phyloP scores from a whole-genome alignment of 2,113 vertebrate species.

The Labeo rohita region DNA sequence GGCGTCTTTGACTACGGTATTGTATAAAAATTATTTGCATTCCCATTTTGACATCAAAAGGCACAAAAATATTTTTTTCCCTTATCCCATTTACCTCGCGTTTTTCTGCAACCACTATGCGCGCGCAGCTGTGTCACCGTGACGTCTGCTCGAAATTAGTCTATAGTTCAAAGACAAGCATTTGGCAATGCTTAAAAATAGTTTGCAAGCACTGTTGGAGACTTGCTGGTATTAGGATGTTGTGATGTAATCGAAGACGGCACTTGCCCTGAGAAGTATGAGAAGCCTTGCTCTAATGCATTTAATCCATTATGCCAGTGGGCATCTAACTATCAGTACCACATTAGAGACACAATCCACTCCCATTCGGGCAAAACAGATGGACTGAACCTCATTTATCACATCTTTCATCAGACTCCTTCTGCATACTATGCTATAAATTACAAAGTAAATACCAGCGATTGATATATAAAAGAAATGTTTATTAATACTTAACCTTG shows the following conservation, averaged over 20 bases:
- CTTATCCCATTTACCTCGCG: too few species aligned
- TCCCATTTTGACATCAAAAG: too few species aligned
- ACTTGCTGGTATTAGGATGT: not conserved
- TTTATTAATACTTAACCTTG: slow-evolving; percentile 1
- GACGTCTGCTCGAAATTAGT: too few species aligned
- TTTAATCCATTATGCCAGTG: slow-evolving; percentile 7
- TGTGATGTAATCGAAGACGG: not conserved
- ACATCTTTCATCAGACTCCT: not conserved
- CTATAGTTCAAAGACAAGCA: not conserved
- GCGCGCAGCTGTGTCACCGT: too few species aligned
- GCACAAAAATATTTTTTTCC: too few species aligned
- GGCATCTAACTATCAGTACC: not conserved
- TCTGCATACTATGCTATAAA: not conserved
- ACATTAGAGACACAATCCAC: not conserved
- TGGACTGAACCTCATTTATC: not conserved
- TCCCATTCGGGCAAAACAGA: slow-evolving; percentile 11
- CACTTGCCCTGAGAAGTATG: not conserved
- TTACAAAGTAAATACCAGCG: not conserved
- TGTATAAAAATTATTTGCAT: too few species aligned
- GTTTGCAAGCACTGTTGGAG: not conserved
- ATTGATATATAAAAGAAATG: not conserved
- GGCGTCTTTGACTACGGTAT: too few species aligned
- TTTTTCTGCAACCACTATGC: too few species aligned
- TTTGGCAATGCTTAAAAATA: not conserved
- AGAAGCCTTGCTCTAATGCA: slow-evolving; percentile 2